These are phyloP conservation scores for Caenorhabditis afra DNA, from an alignment of 2,888 invertebrate species.

Conservation along the genomic window DNA sequence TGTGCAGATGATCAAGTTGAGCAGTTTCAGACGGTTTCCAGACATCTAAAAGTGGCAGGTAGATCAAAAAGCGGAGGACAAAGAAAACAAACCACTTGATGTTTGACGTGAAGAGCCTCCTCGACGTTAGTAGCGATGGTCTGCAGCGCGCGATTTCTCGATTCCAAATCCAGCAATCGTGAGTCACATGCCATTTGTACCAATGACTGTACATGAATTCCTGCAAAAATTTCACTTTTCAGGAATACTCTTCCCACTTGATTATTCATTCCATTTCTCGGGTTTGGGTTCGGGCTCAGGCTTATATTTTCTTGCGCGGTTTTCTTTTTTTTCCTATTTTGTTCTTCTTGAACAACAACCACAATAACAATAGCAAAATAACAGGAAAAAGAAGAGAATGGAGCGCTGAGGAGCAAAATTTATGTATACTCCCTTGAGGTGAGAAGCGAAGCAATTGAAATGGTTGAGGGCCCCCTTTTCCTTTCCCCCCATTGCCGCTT, in stretches of 20 bases:
- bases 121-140: conserved; percentile 80
- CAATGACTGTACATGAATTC: conserved; percentile 80
- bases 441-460: conserved; percentile 46
- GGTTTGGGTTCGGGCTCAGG: no score
- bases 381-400: no score
- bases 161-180: conserved; percentile 79
- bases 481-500: conserved; percentile 1
- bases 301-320: no score
- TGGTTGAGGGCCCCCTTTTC: conserved; percentile 24
- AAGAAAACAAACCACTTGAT: conserved; percentile 75
- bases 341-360: conserved; percentile 26
- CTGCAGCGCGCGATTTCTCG: conserved; percentile 77
- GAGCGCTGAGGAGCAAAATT: conserved; percentile 19
- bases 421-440: conserved; percentile 58
- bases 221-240: no score
- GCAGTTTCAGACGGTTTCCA: conserved; percentile 76
- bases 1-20: conserved; percentile 80
- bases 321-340: conserved; percentile 30
- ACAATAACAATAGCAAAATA: conserved; percentile 2
- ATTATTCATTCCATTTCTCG: conserved; percentile 5
- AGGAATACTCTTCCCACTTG: no score
- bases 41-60: conserved; percentile 75
- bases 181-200: conserved; percentile 81
- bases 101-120: conserved; percentile 80
- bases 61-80: neutral